These are phyloP conservation scores for Chalcosyrphus nemorum DNA, from an alignment of 2,888 invertebrate genomes.

Conservation along the genomic window DNA sequence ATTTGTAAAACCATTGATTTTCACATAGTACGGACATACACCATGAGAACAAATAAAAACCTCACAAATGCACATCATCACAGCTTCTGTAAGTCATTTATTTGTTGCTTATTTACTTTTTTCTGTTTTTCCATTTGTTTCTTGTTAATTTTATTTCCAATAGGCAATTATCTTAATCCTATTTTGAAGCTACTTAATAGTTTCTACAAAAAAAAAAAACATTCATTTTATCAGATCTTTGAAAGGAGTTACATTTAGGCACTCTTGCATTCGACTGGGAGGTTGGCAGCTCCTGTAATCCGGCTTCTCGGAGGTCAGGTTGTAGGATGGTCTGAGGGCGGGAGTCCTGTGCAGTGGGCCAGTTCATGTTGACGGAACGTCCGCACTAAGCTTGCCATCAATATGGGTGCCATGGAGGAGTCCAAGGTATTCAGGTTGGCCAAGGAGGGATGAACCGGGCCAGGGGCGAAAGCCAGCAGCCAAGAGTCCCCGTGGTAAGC, in stretches of 20 bases:
- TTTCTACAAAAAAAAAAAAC: background rate
- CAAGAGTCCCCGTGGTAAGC: slow-evolving; percentile 99
- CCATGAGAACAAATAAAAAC: too few species aligned
- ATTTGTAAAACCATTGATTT: too few species aligned
- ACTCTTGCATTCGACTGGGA: slow-evolving; percentile 91
- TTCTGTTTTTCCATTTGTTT: too few species aligned
- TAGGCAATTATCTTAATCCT: too few species aligned
- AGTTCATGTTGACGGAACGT: slow-evolving; percentile 93
- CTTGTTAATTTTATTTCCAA: too few species aligned
- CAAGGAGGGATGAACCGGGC: slow-evolving; percentile 99
- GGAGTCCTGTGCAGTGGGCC: slow-evolving; percentile 84
- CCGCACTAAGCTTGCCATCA: slow-evolving; percentile 98
- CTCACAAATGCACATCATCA: too few species aligned
- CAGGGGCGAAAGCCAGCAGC: slow-evolving; percentile 99
- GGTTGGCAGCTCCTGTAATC: slow-evolving; percentile 98
- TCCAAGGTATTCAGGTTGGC: slow-evolving; percentile 92
- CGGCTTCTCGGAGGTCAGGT: slow-evolving; percentile 94
- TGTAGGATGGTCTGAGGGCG: slow-evolving; percentile 87
- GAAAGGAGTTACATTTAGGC: background rate
- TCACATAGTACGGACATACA: too few species aligned
- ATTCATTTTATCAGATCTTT: background rate
- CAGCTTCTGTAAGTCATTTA: too few species aligned
- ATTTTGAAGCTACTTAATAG: too few species aligned
- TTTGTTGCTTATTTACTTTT: too few species aligned
- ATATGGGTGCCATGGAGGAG: slow-evolving; percentile 96